Evolutionary conservation across 2,797 vertebrate genomes (phyloP), one percentile per base, ranked within the genome.

Genomic region (Xyrichtys novacula): DNA sequence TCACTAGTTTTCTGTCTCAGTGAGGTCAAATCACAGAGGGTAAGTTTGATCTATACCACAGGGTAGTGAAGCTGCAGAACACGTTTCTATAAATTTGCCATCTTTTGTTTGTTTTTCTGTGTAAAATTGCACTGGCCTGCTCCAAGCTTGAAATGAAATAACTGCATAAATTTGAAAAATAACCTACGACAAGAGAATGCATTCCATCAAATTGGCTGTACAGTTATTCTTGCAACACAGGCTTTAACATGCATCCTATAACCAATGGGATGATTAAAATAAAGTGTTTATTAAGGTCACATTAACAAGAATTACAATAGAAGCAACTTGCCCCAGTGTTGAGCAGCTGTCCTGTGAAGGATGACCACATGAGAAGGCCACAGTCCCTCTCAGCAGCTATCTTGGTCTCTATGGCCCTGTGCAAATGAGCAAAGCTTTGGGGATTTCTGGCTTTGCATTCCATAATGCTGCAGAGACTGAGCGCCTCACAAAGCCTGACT

Each of bases 401-500:
- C 86, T 83, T 83, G 76, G 63, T 64, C 47, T 73, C 58, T 81
- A 89, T 91, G 87, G 84, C 75, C 52, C 78, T 78, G 84, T 77
- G 83, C 83, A 91, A 93, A 92, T 92, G 80, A 92, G 85, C 83
- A 90, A 91, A 92, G 93, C 93, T 92, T 85, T 86, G 86, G 85
- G 92, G 89, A 93, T 93, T 94, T 92, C 88, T 87, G 91, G 92
- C 90, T 92, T 88, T 91, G 86, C 92, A 93, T 94, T 94, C 93
- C 93, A 93, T 89, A 89, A 90, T 85, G 87, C 88, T 84, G 81
- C 88, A 85, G 81, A 89, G 90, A 88, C 88, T 40, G 88, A 90
- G 81, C 20, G 78, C 84, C 89, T 85, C 83, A 91, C 89, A 92
- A 94, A 92, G 82, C 85, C 91, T 89, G 89, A 94, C 93, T 87